These are phyloP conservation scores for Chironex yamaguchii DNA, from an alignment of 30 jellyfish, hydroid and myxozoan species.

Conservation along the genomic window DNA sequence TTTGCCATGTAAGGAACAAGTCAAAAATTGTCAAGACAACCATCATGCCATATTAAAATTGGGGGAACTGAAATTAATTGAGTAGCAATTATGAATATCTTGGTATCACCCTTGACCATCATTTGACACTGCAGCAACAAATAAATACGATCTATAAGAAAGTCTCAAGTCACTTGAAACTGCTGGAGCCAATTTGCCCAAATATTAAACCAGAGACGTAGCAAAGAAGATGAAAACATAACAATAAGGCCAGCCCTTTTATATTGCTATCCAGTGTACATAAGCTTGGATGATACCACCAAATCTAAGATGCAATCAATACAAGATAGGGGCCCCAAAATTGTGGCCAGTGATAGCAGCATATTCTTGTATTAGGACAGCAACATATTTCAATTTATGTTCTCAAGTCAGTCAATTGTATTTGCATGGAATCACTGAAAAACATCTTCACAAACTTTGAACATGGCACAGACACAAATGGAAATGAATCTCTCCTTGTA, in stretches of 20 bases:
- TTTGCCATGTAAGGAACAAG: slow-evolving; percentile 54
- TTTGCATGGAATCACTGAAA: no score
- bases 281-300: slow-evolving; percentile 44
- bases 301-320: slow-evolving; percentile 44
- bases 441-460: no score
- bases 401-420: no score
- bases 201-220: slow-evolving; percentile 36
- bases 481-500: no score
- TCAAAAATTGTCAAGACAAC: no score
- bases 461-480: slow-evolving; percentile 41
- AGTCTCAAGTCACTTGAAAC: slow-evolving; percentile 51
- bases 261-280: slow-evolving; percentile 36
- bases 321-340: no score
- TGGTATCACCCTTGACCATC: slow-evolving; percentile 12
- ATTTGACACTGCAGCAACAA: slow-evolving; percentile 39
- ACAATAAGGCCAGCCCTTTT: slow-evolving; percentile 1
- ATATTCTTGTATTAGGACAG: no score
- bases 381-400: no score
- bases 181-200: slow-evolving; percentile 44
- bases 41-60: slow-evolving; percentile 17
- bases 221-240: neutral
- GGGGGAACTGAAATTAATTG: slow-evolving; percentile 11
- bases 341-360: no score
- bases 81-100: slow-evolving; percentile 11
- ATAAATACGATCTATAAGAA: slow-evolving; percentile 13